A percentile compares a stretch with the other conserved stretches of the same genome.
These are phyloP conservation scores for Dicrurus megarhynchus DNA, from an alignment of 2,113 vertebrate genomes.

Conservation along the genomic window DNA sequence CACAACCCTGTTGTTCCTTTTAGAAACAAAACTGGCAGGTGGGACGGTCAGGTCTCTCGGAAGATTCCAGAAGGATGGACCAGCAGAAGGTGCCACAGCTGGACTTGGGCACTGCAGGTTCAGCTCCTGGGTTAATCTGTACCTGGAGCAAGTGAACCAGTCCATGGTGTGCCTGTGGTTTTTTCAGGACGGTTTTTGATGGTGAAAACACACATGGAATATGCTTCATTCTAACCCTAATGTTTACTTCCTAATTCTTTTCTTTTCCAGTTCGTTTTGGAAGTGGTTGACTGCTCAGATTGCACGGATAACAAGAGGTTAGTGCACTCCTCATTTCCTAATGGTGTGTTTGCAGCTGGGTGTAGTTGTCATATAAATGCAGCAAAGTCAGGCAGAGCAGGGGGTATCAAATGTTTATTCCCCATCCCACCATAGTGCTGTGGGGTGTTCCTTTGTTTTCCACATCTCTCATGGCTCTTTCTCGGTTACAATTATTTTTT, in stretches of 20 bases:
- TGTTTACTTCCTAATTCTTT: background rate
- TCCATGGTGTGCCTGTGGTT: background rate
- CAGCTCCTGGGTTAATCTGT: background rate
- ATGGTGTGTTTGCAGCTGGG: background rate
- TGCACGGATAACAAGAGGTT: conserved; percentile 73
- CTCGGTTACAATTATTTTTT: background rate
- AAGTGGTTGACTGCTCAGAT: conserved; percentile 72
- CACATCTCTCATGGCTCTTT: background rate
- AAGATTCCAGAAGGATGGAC: background rate
- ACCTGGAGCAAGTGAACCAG: fast-evolving
- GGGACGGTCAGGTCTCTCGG: fast-evolving
- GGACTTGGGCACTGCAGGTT: background rate
- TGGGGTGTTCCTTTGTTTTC: background rate
- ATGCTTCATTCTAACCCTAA: background rate
- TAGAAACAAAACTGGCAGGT: background rate
- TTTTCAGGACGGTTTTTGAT: background rate
- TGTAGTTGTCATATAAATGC: background rate
- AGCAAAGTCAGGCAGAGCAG: background rate
- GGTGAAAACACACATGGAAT: background rate
- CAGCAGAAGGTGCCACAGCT: background rate
- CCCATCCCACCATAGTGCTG: background rate
- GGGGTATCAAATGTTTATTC: fast-evolving
- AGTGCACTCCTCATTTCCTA: conserved; percentile 1
- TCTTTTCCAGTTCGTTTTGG: conserved; percentile 73
- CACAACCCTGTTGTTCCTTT: background rate